Base-by-base conservation (phyloP, 2,888 invertebrate genomes). In the Amphipoea oculea region DNA sequence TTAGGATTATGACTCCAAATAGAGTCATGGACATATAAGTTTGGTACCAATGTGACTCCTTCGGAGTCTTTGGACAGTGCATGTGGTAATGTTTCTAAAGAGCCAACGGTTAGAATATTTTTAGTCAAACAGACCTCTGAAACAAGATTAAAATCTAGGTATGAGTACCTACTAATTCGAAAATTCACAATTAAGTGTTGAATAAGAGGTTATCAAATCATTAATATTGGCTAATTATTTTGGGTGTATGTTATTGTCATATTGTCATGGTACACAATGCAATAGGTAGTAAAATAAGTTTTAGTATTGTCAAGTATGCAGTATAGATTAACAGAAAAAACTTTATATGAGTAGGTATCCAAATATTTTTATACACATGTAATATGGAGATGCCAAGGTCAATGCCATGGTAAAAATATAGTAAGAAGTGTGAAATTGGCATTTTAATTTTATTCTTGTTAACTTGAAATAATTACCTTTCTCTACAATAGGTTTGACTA, bases 321-420 rank as follows among this genome's bases (percentile, higher is more conserved):
- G 23, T 54, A 45, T 5, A 23, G 42, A 75, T 29, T 14, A 36
- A 9, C 4, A 51, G 17, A n/a, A 77, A 77, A n/a, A 9, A 0
- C 29, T 11, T 12, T 3, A 29, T 45, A 11, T 54, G 40, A 2
- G n/a, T 62, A 36, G 2, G 12, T 48, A 29, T 9, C 36, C 42
- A 42, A 51, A 36, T 69, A 62, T 79, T 51, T 45, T 69, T 51
- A 67, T 51, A 36, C 17, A 70, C 20, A 36, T 54, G 57, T 57
- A 12, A 14, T 65, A 70, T n/a, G 45, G 17, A 66, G 4, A 29
- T 40, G 45, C 63, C 63, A 54, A 71, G 40, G 63, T 81, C 45
- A 71, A 23, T 62, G 20, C 6, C 0, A 23, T 4, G 36, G 54
- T 79, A 65, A 65, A 45, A 81, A 57, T 81, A 45, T 54, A 54